Evolutionary conservation across 2,888 invertebrate species (phyloP), one percentile per base, ranked within the genome.

Genomic region (Dasypogon diadema): DNA sequence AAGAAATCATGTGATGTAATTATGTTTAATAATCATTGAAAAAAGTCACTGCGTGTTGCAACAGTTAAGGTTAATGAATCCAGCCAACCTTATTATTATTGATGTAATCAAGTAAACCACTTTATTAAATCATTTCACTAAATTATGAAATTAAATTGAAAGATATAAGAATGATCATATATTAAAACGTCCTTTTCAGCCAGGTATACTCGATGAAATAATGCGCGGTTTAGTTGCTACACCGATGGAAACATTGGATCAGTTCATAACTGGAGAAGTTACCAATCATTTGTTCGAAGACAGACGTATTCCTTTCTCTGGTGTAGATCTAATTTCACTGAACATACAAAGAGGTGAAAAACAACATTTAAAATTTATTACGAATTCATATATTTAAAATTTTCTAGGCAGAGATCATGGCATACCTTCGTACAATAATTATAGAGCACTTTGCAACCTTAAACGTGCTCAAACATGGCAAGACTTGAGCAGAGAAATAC

Each of bases 251-350:
- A 94, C 94, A 0, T 87, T 97, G 65, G 97, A 97, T 87, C 96
- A 96, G 84, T 96, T 97, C 84, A 94, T 97, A 80, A 96, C 97
- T 0, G 95, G 95, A 0, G 97, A 97, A 88, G 95, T 97, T 0
- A 96, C 96, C 6, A 97, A 98, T 86, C 98, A 98, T 86, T 87
- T 98, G 74, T 98, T 98, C 84, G 97, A 98, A 85, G 94, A 96
- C 82, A 89, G 92, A 14, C 91, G 92, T 78, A 92, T 94, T 79
- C 96, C 96, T 0, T 96, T 96, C 86, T 97, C 97, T 0, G 98
- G 98, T 6, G 88, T 98, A 76, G 98, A 98, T 87, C 88, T 98
- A 72, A 91, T 97, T n/a, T 93, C 97, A 0, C 87, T 98, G 18
- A 98, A 98, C 82, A 89, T 98, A 72, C 96, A 96, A 83, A 89